A percentile compares a stretch with the other conserved stretches of the same genome.
Evolutionary conservation across 2,888 invertebrate genomes (phyloP).

Genomic region (Trachelus iudaicus): DNA sequence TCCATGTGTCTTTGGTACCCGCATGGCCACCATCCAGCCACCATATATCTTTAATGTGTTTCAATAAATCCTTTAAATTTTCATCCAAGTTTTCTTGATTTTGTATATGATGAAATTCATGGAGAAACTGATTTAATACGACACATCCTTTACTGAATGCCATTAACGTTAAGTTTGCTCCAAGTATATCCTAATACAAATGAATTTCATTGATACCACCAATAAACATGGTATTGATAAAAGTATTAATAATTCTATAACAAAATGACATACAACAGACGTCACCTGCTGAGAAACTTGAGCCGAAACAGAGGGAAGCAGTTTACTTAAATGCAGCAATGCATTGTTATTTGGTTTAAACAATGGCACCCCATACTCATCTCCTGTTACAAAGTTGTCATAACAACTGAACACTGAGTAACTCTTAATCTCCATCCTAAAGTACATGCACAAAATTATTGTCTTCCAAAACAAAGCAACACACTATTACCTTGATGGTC

Average conservation of each 20-base stretch:
- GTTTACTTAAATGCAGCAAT: constrained; percentile 76
- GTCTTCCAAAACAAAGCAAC: neutral
- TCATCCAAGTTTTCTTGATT: constrained; percentile 74
- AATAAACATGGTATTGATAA: constrained; percentile 1
- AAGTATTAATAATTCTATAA: constrained; percentile 2
- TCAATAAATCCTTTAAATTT: constrained; percentile 73
- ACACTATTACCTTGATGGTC: constrained; percentile 75
- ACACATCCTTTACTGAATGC: constrained; percentile 96
- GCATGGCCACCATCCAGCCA: constrained; percentile 94
- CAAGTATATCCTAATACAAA: constrained; percentile 66
- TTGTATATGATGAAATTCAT: constrained; percentile 83
- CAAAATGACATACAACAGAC: neutral
- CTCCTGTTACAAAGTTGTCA: constrained; percentile 87
- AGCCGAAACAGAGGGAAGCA: constrained; percentile 55
- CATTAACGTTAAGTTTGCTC: constrained; percentile 73
- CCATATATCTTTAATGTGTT: constrained; percentile 79
- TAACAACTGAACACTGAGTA: constrained; percentile 77
- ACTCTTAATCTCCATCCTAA: constrained; percentile 83
- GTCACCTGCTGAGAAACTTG: constrained; percentile 1
- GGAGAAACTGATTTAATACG: constrained; percentile 89
- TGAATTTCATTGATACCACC: constrained; percentile 72
- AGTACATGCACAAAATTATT: neutral
- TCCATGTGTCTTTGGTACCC: constrained; percentile 90
- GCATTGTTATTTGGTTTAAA: constrained; percentile 80
- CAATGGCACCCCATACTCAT: constrained; percentile 84